Evolutionary conservation across 2,113 vertebrate genomes (phyloP), one percentile per base, ranked within the genome.

Genomic region (Eretmochelys imbricata): DNA sequence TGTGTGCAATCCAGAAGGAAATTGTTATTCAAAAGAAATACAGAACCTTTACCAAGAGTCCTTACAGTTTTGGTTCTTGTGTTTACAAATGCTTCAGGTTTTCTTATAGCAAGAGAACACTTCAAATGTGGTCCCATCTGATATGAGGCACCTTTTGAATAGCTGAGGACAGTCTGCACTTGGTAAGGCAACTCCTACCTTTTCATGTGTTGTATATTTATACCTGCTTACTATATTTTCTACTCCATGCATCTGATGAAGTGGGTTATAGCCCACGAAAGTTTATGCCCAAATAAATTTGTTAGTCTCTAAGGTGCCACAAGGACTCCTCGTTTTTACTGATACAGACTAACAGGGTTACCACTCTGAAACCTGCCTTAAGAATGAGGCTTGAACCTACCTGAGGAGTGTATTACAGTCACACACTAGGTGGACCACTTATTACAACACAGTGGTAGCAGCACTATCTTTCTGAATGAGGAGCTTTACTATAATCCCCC

Each of bases 381-480:
- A 69, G 65, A 69, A n/a, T 69, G 65, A 69, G 31, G 16, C 65
- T 69, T n/a, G 35, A 69, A 17, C 35, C n/a, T n/a, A 69, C 35
- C 65, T n/a, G 35, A n/a, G 16, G 65, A n/a, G 35, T n/a, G 2
- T n/a, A 13, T 62, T 62, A 27, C 6, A 69, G 65, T n/a, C 65
- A 69, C 65, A 69, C 35, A 20, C 17, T 31, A 31, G 59, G 59
- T 62, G 29, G 59, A 53, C 50, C 6, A 35, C 38, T 59, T 83
- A 46, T 29, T 11, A 31, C 42, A 83, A 19, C n/a, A 57, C 82
- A 83, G 27, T 46, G 10, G 38, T 3, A 94, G 75, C 84, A 72
- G 72, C 53, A 89, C 65, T 85, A 31, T 35, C 10, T 83, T 85
- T 88, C 91, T 89, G 87, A 92, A 93, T 82, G 78, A 84, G 72